Evolutionary conservation across 2,888 invertebrate genomes (phyloP), one percentile per base, ranked within the genome.

Genomic region (Melikaiella ostensackeni): DNA sequence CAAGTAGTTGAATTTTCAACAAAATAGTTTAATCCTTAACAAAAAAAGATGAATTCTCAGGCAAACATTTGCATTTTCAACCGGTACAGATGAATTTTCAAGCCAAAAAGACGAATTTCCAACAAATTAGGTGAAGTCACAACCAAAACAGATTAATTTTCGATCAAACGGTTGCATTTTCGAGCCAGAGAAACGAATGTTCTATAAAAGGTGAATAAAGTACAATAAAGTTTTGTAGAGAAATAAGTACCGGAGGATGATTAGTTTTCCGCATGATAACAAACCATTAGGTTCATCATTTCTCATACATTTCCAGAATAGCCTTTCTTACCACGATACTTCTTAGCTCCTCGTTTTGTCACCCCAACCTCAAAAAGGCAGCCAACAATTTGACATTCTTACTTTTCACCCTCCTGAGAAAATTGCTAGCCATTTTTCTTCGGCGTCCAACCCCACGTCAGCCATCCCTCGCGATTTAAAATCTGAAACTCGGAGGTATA

Each of bases 381-480:
- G 75, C 80, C 77, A 81, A 84, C 83, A 82, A 86, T 87, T 82
- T 82, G 80, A 85, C 84, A 83, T 82, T 83, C 82, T 83, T 83
- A 82, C 83, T 82, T 83, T 77, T 79, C 80, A 77, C 78, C 76
- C 82, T 78, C 75, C 55, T 33, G 79, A 70, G 77, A 80, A 84
- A 87, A 86, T 86, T 84, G 79, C 84, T 76, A 77, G 73, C 80
- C 84, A 84, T 87, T 85, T 85, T 84, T 87, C 86, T 83, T 78
- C 81, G 77, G 80, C 84, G 81, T 80, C 79, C 80, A 77, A 81
- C 79, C 73, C 74, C 77, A 75, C 76, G 79, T 82, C 79, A 63
- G 66, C 70, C 33, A 55, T 73, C 75, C 75, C 61, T 66, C 76
- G 19, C 61, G 75, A 79, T 74, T 79, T 79, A 79, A 83, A 86